Percentiles rank a stretch among this genome's conserved stretches.
Conservation (phyloP, 2,888 invertebrate species). For the Leistus spinibarbis region DNA sequence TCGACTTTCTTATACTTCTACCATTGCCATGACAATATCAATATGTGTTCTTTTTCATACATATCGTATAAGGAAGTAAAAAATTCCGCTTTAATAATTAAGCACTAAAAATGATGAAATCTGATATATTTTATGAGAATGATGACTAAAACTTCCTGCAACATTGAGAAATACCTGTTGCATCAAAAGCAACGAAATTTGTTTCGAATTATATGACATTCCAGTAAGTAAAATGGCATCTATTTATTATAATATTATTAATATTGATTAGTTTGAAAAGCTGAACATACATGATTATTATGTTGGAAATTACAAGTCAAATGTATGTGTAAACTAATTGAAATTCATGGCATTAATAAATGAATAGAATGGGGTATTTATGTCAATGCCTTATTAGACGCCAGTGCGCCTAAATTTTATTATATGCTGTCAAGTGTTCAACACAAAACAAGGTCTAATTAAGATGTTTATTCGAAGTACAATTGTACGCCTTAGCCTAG, state of each 20-base stretch:
- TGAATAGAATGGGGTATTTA: not conserved
- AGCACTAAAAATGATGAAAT: no score
- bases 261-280: not conserved
- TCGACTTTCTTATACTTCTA: no score
- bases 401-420: not conserved
- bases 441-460: conserved; percentile 7
- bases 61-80: no score
- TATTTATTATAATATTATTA: not conserved
- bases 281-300: not conserved
- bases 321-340: not conserved
- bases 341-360: not conserved
- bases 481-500: not conserved
- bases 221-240: no score
- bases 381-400: not conserved
- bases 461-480: conserved; percentile 6
- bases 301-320: not conserved
- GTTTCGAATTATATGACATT: no score
- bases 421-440: not conserved
- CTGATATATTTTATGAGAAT: no score
- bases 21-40: no score
- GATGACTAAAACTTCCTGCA: no score
- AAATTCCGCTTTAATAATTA: no score
- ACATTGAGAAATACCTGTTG: no score
- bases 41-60: no score
- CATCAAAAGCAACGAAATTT: no score